These are phyloP conservation scores for Elymnias hypermnestra DNA, from an alignment of 1,140 invertebrate genomes.

Conservation along the genomic window DNA sequence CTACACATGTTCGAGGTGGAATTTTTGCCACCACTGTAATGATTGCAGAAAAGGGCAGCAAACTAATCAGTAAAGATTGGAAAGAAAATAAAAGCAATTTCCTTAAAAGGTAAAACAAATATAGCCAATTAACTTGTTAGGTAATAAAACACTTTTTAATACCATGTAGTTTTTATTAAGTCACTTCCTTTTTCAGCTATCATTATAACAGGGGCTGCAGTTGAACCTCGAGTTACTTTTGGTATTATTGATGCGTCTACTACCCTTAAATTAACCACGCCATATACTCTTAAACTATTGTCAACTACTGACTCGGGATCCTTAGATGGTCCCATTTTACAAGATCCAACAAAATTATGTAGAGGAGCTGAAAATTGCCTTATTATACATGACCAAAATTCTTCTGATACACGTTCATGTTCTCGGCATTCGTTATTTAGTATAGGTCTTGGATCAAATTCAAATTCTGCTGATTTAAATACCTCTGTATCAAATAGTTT, in stretches of 20 bases:
- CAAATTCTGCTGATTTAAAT: slow-evolving; percentile 67
- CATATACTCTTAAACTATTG: slow-evolving; percentile 82
- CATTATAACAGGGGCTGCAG: slow-evolving; percentile 87
- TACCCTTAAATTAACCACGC: slow-evolving; percentile 81
- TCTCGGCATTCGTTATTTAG: slow-evolving; percentile 74
- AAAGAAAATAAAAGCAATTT: slow-evolving; percentile 57
- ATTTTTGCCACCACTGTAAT: slow-evolving; percentile 73
- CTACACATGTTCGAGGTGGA: slow-evolving; percentile 67
- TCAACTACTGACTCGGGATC: slow-evolving; percentile 87
- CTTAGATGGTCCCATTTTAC: slow-evolving; percentile 84
- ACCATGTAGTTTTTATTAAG: slow-evolving; percentile 84
- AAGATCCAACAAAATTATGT: slow-evolving; percentile 85
- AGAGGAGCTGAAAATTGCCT: slow-evolving; percentile 79
- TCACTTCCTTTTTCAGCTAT: slow-evolving; percentile 92
- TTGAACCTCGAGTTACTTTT: slow-evolving; percentile 81
- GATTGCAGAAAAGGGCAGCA: slow-evolving; percentile 75
- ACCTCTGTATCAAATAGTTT: slow-evolving; percentile 75
- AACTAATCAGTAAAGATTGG: slow-evolving; percentile 61
- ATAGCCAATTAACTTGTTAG: slow-evolving; percentile 6
- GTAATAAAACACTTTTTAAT: slow-evolving; percentile 54
- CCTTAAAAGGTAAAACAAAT: slow-evolving; percentile 24
- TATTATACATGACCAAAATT: slow-evolving; percentile 87
- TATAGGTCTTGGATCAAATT: slow-evolving; percentile 61
- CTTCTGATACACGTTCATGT: slow-evolving; percentile 77
- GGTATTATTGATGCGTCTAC: slow-evolving; percentile 89